Base-by-base conservation (phyloP, 2,113 vertebrate species). In the Ammospiza caudacuta region DNA sequence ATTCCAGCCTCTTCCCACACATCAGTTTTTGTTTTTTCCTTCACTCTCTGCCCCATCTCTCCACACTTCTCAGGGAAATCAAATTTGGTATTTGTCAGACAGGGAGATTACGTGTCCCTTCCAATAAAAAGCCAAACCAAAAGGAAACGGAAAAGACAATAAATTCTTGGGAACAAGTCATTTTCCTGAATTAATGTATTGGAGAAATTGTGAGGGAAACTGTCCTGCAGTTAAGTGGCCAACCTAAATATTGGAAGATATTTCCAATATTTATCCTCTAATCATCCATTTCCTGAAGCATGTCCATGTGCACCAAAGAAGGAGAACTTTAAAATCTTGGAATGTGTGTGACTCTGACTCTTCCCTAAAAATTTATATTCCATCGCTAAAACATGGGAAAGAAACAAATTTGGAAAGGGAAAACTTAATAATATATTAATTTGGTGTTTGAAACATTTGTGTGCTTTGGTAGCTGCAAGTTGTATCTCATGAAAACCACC, bases 1-100 rank as follows among this genome's bases (percentile, higher is more conserved):
- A 98, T 97, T 96, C 64, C 91, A 94, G 73, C 68, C 87, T 96
- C 2, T 91, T 94, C 52, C 91, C 91, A 66, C 31, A 31, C 62
- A 79, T 89, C 17, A 2, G 0, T 0, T 46, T 69, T 83, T 44
- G 61, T 39, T 62, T 39, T 69, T 47, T 51, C 31, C 27, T 83
- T 91, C 63, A 68, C 37, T 83, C 24, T 81, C 73, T 90, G 83
- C 68, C 85, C 64, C 76, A 92, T 93, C 58, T 77, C 67, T 94
- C 51, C 51, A 59, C 79, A 81, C 51, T 55, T 81, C 52, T 67
- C 43, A 70, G 16, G 64, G 63, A 63, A 91, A 67, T 9, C n/a
- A 41, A 39, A 59, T 59, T 54, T 27, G 9, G 4, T 63, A 4
- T 69, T 44, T 29, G 11, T 79, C 46, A 37, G 21, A 43, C 19